Conservation (phyloP, 2,797 vertebrate genomes). For the Oryzias dopingdopingensis region DNA sequence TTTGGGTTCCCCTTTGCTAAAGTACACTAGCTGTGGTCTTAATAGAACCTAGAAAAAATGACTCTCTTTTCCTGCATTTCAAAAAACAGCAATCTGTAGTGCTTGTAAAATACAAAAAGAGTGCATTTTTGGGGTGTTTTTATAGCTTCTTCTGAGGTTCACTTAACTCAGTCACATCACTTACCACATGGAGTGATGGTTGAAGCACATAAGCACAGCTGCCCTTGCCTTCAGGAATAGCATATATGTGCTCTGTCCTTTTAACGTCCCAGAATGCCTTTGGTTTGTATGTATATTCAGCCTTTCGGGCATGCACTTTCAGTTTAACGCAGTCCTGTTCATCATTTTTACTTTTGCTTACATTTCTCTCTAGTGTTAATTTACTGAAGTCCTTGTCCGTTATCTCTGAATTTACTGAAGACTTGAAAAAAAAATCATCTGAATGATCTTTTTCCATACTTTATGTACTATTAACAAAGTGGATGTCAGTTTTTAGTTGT, state of each 20-base stretch:
- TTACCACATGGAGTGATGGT: conserved; percentile 52
- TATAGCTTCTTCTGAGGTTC: conserved; percentile 58
- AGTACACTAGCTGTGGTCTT: too few species aligned
- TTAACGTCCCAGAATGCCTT: conserved; percentile 29
- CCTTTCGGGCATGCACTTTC: conserved; percentile 22
- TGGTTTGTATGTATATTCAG: conserved; percentile 26
- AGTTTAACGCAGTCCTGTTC: conserved; percentile 36
- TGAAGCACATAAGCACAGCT: conserved; percentile 39
- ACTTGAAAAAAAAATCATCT: conserved; percentile 10
- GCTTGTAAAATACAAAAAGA: conserved; percentile 41
- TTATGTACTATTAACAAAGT: conserved; percentile 20
- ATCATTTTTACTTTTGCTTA: conserved; percentile 37
- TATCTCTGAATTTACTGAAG: background rate
- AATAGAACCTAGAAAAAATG: too few species aligned
- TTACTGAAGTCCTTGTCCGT: conserved; percentile 24
- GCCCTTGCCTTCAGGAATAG: conserved; percentile 49
- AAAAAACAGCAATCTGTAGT: conserved; percentile 28
- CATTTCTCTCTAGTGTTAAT: conserved; percentile 36
- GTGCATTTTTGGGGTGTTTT: conserved; percentile 41
- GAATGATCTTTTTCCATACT: conserved; percentile 30
- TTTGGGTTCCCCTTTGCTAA: too few species aligned
- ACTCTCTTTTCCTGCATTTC: conserved; percentile 14
- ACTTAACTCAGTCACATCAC: conserved; percentile 62
- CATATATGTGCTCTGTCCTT: conserved; percentile 43
- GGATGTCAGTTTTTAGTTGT: conserved; percentile 17